These are phyloP conservation scores for Virgularia gustaviana DNA, from an alignment of 92 coral and sea anemone species.

Conservation along the genomic window DNA sequence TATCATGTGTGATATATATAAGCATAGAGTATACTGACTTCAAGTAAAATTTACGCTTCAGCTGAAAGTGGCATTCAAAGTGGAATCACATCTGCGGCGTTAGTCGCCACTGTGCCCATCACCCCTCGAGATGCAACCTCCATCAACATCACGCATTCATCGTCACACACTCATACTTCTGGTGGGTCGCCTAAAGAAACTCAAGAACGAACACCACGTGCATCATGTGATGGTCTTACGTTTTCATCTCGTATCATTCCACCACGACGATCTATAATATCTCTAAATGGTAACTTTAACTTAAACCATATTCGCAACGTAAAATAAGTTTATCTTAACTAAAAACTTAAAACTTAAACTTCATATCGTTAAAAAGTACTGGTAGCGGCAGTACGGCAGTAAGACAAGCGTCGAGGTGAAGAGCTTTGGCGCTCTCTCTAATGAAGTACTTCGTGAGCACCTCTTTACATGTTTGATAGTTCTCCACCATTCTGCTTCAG, in stretches of 20 bases:
- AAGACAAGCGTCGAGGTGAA: too few relatives aligned
- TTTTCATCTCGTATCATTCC: constrained; percentile 35
- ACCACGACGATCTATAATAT: constrained; percentile 33
- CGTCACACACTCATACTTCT: constrained; percentile 39
- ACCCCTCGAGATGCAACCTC: constrained; percentile 66
- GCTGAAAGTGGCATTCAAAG: constrained; percentile 83
- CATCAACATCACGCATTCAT: constrained; percentile 36
- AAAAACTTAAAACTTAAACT: background rate
- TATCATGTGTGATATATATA: too few relatives aligned
- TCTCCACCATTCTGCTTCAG: too few relatives aligned
- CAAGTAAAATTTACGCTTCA: constrained; percentile 19
- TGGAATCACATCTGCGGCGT: constrained; percentile 97
- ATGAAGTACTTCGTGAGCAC: too few relatives aligned
- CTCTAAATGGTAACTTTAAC: constrained; percentile 32
- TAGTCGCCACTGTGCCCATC: constrained; percentile 96
- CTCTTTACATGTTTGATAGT: too few relatives aligned
- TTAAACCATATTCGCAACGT: background rate
- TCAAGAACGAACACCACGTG: constrained; percentile 13
- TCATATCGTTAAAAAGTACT: background rate
- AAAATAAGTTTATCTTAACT: background rate
- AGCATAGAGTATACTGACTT: constrained; percentile 12
- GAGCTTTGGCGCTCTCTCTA: too few relatives aligned
- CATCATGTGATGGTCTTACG: constrained; percentile 34
- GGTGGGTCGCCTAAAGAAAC: constrained; percentile 22
- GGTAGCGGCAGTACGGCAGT: too few relatives aligned